Evolutionary conservation across 2,113 vertebrate genomes (phyloP).

Genomic region (Hemiscyllium ocellatum): DNA sequence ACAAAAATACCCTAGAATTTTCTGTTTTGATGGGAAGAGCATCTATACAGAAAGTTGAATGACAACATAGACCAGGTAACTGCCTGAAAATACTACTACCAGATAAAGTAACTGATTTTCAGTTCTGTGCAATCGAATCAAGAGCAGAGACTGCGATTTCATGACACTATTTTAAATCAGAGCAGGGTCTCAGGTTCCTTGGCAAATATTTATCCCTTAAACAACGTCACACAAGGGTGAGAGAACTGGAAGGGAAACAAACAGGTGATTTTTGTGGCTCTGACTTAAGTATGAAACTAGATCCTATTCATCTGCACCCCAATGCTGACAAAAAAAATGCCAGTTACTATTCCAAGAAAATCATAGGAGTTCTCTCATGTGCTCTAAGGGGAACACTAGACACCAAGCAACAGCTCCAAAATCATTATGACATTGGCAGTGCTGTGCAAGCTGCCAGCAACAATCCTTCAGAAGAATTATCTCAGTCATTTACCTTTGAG

Average conservation of each 20-base stretch:
- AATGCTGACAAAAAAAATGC: background rate
- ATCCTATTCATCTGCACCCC: too few species aligned
- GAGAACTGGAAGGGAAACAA: background rate
- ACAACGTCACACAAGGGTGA: background rate
- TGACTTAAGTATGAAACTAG: too few species aligned
- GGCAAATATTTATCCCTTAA: background rate
- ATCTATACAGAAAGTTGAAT: background rate
- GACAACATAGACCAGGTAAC: background rate
- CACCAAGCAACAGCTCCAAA: background rate
- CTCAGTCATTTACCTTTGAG: background rate
- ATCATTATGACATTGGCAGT: background rate
- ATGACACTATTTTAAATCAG: too few species aligned
- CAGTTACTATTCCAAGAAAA: background rate
- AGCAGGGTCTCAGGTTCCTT: too few species aligned
- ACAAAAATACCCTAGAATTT: background rate
- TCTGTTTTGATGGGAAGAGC: background rate
- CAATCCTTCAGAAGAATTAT: too few species aligned
- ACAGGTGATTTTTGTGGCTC: background rate
- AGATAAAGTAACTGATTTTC: background rate
- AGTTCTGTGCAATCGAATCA: background rate
- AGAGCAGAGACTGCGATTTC: background rate
- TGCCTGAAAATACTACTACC: background rate
- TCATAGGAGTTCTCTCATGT: background rate
- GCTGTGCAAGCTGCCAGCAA: background rate
- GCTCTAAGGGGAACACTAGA: background rate